These are phyloP conservation scores for Popillia japonica DNA, from an alignment of 1,140 invertebrate genomes.

Conservation along the genomic window DNA sequence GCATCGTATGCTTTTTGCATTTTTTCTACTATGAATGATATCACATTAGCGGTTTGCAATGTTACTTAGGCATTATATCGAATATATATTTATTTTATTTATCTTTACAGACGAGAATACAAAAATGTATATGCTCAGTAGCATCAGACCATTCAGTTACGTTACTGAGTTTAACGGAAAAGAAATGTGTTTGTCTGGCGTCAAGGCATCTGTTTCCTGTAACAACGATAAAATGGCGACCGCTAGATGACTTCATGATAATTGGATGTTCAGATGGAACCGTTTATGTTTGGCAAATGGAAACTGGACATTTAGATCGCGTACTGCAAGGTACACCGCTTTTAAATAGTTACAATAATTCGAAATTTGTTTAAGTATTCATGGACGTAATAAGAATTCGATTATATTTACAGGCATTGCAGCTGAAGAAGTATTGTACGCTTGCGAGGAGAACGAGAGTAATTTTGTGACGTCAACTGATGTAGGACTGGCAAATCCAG, in stretches of 20 bases:
- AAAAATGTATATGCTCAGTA: conserved; percentile 96
- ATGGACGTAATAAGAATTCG: not conserved
- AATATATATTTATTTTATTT: conserved; percentile 34
- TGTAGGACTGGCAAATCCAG: conserved; percentile 87
- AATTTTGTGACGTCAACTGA: conserved; percentile 68
- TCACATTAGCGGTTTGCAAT: no score
- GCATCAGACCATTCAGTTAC: conserved; percentile 98
- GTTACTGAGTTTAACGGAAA: conserved; percentile 90
- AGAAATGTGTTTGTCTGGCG: conserved; percentile 94
- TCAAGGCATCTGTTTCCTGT: conserved; percentile 97
- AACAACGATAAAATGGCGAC: conserved; percentile 95
- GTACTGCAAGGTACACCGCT: conserved; percentile 80
- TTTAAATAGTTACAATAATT: not conserved
- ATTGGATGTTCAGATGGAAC: conserved; percentile 97
- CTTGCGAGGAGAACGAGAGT: conserved; percentile 88
- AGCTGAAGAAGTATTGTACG: conserved; percentile 94
- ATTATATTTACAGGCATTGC: conserved; percentile 75
- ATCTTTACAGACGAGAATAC: conserved; percentile 79
- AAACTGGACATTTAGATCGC: conserved; percentile 96
- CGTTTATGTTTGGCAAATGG: conserved; percentile 99
- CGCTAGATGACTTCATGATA: conserved; percentile 97
- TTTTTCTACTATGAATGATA: no score
- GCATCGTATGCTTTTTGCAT: no score
- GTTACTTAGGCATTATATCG: not conserved
- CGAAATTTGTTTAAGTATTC: not conserved